phyloP scores from a whole-genome alignment of 1,140 invertebrate species.

The Diploscapter pachys region DNA sequence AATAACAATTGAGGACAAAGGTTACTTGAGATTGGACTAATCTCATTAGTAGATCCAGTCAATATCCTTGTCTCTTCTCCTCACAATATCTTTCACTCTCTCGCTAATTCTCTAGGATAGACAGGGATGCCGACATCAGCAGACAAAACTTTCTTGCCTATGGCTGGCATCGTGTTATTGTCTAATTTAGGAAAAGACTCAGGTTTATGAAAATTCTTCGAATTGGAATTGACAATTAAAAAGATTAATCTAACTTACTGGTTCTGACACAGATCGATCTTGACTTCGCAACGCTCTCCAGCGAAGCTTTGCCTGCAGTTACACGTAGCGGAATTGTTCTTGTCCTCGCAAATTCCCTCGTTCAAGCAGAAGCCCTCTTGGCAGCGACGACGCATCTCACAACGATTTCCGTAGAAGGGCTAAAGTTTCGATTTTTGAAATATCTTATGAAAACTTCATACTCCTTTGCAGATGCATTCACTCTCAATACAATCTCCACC shows the following conservation, averaged over 20 bases:
- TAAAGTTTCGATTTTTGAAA: background rate
- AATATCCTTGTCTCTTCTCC: background rate
- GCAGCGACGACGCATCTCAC: constrained; percentile 7
- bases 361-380: constrained; percentile 11
- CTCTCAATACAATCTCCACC: too few species aligned
- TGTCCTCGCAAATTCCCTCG: constrained; percentile 14
- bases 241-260: background rate
- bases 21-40: too few species aligned
- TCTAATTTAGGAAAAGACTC: too few species aligned
- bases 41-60: background rate
- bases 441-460: too few species aligned
- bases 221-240: too few species aligned
- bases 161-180: background rate
- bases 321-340: background rate
- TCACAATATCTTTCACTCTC: too few species aligned
- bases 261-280: constrained; percentile 14
- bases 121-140: background rate
- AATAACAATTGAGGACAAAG: too few species aligned
- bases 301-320: constrained; percentile 2
- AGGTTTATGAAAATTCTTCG: too few species aligned
- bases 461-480: too few species aligned
- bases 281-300: constrained; percentile 10
- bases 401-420: constrained; percentile 17
- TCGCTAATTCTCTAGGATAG: background rate
- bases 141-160: background rate